Evolutionary conservation across 2,888 invertebrate genomes (phyloP), one percentile per base, ranked within the genome.

Genomic region (Eristalis intricaria): DNA sequence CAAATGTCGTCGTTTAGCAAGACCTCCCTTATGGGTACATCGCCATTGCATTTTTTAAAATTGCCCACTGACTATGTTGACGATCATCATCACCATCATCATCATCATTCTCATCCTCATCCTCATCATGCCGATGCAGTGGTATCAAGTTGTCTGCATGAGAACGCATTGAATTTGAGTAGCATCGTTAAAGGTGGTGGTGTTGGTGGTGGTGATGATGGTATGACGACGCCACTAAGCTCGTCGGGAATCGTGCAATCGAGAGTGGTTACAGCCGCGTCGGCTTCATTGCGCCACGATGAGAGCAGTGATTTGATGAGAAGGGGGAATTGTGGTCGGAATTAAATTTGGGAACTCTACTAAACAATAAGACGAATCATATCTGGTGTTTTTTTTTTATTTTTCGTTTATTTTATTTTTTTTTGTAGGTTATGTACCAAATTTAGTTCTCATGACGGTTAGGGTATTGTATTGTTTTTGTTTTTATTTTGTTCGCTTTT

Each of bases 231-330:
- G 26, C 83, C 86, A 79, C 70, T 79, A 65, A 80, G 50, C 64
- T 80, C 80, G 64, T 84, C 87, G 84, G 87, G 84, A 68, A 71
- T 76, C 60, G 87, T 87, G 87, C 83, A 84, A 84, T 87, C 84
- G 23, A 75, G 87, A 73, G 64, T 75, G 65, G 64, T 80, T 71
- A 64, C 73, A 26, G 50, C 74, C 35, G 19, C 83, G 70, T 22
- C 83, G 38, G 65, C 76, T 61, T 84, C 87, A 19, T 50, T 87
- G 40, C 50, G 79, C 68, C 84, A 87, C 69, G 87, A 87, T 68
- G 87, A 87, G 75, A 73, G 64, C 60, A 66, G 84, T 87, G 87
- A 87, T 87, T 87, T 84, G 84, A 79, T 84, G 84, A 87, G 87
- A 84, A 84, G 79, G 68, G 73, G 68, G 75, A 80, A 84, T 68